Conservation (phyloP, 2,888 invertebrate genomes). For the Conomelus anceps region DNA sequence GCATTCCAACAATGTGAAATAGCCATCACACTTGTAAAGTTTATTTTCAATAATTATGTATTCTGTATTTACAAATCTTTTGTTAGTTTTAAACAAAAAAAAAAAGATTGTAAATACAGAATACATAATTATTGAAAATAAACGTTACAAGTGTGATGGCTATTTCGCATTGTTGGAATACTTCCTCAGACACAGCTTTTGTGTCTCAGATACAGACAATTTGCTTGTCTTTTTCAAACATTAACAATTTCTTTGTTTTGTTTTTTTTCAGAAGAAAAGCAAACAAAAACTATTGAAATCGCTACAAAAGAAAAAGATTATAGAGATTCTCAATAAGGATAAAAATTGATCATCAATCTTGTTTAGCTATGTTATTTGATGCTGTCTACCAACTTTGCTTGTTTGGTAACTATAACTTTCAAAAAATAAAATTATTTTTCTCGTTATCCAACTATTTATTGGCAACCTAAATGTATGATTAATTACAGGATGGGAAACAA, state of each 20-base stretch:
- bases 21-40: no score
- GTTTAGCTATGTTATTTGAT: not conserved
- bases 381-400: not conserved
- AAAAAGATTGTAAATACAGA: no score
- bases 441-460: not conserved
- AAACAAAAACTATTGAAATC: not conserved
- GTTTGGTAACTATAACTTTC: not conserved
- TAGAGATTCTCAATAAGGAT: not conserved
- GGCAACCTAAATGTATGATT: not conserved
- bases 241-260: not conserved
- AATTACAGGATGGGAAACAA: not conserved
- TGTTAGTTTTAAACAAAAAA: no score
- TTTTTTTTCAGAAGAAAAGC: not conserved
- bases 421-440: not conserved
- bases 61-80: no score
- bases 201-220: no score
- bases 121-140: no score
- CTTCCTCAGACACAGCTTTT: no score
- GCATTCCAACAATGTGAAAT: no score
- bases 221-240: no score
- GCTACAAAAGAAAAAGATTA: not conserved
- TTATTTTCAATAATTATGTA: no score
- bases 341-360: not conserved
- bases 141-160: no score
- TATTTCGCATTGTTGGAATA: no score